Evolutionary conservation across 2,113 vertebrate genomes (phyloP).

Genomic region (Alligator sinensis): DNA sequence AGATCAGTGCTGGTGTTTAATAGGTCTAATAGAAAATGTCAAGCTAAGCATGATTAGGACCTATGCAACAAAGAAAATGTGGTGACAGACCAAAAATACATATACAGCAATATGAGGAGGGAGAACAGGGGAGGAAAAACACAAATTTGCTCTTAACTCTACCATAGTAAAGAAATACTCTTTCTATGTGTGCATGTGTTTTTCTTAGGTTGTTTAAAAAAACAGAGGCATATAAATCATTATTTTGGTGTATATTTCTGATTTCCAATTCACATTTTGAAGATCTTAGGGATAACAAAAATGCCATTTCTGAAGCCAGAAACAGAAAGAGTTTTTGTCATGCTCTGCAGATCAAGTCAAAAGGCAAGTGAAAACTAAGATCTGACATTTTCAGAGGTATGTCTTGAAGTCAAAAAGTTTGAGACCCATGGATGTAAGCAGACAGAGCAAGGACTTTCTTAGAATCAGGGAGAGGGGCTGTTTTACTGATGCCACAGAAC

Average conservation of each 20-base stretch:
- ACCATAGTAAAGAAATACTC: background rate
- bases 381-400: too few species aligned
- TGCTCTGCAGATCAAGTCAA: conserved; percentile 16
- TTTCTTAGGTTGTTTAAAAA: background rate
- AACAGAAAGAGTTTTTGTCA: conserved; percentile 13
- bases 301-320: background rate
- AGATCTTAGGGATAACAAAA: background rate
- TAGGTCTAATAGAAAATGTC: background rate
- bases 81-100: background rate
- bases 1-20: background rate
- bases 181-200: background rate
- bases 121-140: background rate
- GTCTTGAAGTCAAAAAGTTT: too few species aligned
- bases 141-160: background rate
- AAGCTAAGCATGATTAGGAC: background rate
- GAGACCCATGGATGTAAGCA: background rate
- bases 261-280: background rate
- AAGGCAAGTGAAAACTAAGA: too few species aligned
- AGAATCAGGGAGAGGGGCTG: background rate
- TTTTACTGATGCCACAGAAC: background rate
- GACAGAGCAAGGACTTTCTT: background rate
- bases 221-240: background rate
- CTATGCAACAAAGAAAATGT: background rate
- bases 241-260: background rate
- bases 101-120: background rate